Conservation (phyloP, 1,140 invertebrate species). For the Oreohelix idahoensis region DNA sequence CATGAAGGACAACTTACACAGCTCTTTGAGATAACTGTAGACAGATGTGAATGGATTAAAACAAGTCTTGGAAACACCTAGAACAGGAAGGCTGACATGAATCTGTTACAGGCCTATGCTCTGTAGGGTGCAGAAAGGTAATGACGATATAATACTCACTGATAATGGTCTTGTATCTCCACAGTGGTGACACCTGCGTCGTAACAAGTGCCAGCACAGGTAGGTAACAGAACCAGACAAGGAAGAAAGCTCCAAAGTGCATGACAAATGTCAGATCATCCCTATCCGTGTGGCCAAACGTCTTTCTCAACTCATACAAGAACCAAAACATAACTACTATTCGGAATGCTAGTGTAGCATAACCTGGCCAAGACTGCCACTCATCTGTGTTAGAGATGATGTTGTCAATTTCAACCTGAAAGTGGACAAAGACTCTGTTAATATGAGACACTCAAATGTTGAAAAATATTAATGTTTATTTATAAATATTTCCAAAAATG, state of each 20-base stretch:
- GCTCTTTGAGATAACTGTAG: too few species aligned
- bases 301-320: constrained; percentile 85
- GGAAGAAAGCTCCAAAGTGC: constrained; percentile 95
- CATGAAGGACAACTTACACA: too few species aligned
- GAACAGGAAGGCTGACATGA: too few species aligned
- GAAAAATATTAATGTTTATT: too few species aligned
- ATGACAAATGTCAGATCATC: constrained; percentile 93
- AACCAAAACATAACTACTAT: constrained; percentile 96
- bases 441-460: too few species aligned
- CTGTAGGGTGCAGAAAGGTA: too few species aligned
- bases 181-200: constrained; percentile 92
- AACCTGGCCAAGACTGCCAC: constrained; percentile 97
- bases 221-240: constrained; percentile 98
- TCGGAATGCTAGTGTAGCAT: constrained; percentile 89
- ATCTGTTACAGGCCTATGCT: too few species aligned
- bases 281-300: constrained; percentile 71
- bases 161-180: constrained; percentile 94
- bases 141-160: constrained; percentile 83
- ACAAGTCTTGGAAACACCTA: too few species aligned
- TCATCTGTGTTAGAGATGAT: constrained; percentile 96
- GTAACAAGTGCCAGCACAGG: constrained; percentile 94
- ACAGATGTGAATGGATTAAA: too few species aligned
- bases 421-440: background rate
- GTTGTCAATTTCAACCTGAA: constrained; percentile 89
- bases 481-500: too few species aligned